Base-by-base conservation (phyloP, 2,888 invertebrate genomes). In the Scaptodrosophila latifasciaeformis region DNA sequence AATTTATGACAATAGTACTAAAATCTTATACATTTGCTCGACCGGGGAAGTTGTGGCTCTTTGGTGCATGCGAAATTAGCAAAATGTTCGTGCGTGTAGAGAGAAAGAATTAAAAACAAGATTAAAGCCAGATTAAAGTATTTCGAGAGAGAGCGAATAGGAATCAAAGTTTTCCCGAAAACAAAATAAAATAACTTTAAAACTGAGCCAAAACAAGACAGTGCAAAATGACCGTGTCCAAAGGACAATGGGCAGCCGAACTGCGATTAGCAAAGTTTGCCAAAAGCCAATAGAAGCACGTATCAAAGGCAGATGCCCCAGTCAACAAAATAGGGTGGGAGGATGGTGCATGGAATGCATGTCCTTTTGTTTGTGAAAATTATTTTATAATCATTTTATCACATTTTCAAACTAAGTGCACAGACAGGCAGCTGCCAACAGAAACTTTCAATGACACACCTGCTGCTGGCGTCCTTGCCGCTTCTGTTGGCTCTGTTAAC, bases 371-470 rank as follows among this genome's bases (percentile, higher is more conserved):
- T 69, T 77, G 62, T 44, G 54, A 70, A 80, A 80, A 80, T 74
- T 72, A 74, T 74, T 77, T 74, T 80, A 77, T 77, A 74, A 80
- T 80, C 64, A 72, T 79, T 74, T 80, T 77, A 74, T 77, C 74
- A 74, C 80, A 80, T 66, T 80, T 80, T 72, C 62, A 58, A 59
- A 52, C 46, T 55, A 45, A 70, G 59, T 49, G 37, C 34, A 40
- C 34, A 39, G 34, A 53, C 31, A 31, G 12, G n/a, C 56, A 59
- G 65, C 68, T 67, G 71, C 59, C 68, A 69, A 17, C 18, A 54
- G 40, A 71, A 71, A 61, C 42, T 72, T 76, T 61, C 56, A 59
- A 59, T 56, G 52, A 49, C 65, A 43, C 77, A 79, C 80, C 40
- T 40, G 40, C 19, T 40, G 40, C 40, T 5, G 17, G 37, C 18